A percentile compares a stretch with the other conserved stretches of the same genome.
Conservation (phyloP, 2,888 invertebrate genomes). For the Hemistola chrysoprasaria region DNA sequence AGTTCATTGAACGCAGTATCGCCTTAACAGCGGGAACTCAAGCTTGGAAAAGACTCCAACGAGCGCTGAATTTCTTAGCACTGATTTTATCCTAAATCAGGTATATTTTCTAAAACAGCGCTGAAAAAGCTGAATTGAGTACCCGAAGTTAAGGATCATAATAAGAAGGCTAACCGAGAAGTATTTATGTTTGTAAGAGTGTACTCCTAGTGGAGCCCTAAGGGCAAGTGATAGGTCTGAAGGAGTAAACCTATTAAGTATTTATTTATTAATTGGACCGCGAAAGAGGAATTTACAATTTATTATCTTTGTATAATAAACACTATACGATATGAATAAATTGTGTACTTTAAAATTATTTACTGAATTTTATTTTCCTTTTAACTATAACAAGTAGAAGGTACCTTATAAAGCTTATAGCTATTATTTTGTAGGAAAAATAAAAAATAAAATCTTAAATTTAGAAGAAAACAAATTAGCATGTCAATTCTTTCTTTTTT, state of each 20-base stretch:
- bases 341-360: constrained; percentile 78
- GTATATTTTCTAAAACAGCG: too few relatives aligned
- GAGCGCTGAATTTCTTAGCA: neutral
- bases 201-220: constrained; percentile 59
- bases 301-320: constrained; percentile 81
- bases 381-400: neutral
- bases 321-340: constrained; percentile 79
- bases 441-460: too few relatives aligned
- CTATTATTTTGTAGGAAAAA: too few relatives aligned
- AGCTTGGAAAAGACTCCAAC: constrained; percentile 22
- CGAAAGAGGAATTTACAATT: constrained; percentile 78
- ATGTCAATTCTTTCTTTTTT: too few relatives aligned
- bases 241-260: constrained; percentile 62
- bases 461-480: too few relatives aligned
- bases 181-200: constrained; percentile 56
- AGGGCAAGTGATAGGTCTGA: constrained; percentile 72
- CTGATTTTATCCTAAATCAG: too few relatives aligned
- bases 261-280: constrained; percentile 79
- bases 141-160: constrained; percentile 23
- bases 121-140: constrained; percentile 21
- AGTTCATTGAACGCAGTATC: constrained; percentile 45
- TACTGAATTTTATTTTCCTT: constrained; percentile 58
- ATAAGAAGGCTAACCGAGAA: constrained; percentile 57
- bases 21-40: constrained; percentile 37
- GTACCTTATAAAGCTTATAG: too few relatives aligned